Evolutionary conservation across 2,888 invertebrate species (phyloP).

Genomic region (Tenthredo amoena): DNA sequence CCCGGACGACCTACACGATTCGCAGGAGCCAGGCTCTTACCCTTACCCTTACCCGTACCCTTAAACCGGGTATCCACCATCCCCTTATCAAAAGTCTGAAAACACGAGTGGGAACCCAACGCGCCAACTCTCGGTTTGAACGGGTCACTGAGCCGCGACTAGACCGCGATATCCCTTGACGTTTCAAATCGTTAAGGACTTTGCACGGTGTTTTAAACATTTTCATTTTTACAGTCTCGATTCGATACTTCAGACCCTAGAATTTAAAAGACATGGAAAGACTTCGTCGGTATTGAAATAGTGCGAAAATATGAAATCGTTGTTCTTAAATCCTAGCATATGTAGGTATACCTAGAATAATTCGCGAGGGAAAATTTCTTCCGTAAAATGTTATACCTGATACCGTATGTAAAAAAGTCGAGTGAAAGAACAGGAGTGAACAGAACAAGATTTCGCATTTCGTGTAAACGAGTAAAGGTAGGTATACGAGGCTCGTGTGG

Average conservation of each 20-base stretch:
- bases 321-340: no score
- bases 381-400: no score
- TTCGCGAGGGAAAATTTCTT: no score
- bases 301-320: no score
- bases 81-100: slow-evolving; percentile 27
- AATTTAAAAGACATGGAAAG: no score
- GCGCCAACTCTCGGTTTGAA: neutral
- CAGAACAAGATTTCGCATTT: neutral
- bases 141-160: slow-evolving; percentile 25
- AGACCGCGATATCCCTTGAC: neutral
- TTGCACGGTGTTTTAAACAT: neutral
- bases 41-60: neutral
- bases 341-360: no score
- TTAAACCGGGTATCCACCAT: neutral
- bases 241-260: no score
- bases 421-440: neutral
- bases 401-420: neutral
- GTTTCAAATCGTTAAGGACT: neutral
- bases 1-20: slow-evolving; percentile 54
- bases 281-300: no score
- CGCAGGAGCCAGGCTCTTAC: slow-evolving; percentile 1
- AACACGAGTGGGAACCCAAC: neutral
- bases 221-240: no score
- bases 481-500: neutral
- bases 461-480: neutral